Percentiles rank a stretch among this genome's conserved stretches.
Conservation (phyloP, 2,888 invertebrate genomes). For the Leptogaster cylindrica region DNA sequence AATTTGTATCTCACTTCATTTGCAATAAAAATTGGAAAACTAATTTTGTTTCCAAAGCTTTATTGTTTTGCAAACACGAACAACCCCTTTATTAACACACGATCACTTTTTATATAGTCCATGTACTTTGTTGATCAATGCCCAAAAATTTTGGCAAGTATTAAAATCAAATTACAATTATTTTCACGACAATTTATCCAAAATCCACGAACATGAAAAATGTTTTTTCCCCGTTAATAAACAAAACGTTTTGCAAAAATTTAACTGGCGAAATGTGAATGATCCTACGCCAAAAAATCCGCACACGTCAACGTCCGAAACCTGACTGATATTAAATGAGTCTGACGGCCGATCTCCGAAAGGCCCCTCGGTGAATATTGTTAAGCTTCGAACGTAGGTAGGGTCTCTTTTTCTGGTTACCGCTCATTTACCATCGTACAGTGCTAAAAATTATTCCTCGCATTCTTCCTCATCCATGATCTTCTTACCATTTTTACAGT, state of each 20-base stretch:
- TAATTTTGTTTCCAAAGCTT: neutral
- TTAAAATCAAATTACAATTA: too few relatives aligned
- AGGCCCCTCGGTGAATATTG: slow-evolving; percentile 44
- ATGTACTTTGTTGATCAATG: too few relatives aligned
- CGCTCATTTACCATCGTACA: slow-evolving; percentile 2
- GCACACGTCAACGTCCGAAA: slow-evolving; percentile 63
- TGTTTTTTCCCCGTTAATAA: too few relatives aligned
- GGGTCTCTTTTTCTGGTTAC: slow-evolving; percentile 38
- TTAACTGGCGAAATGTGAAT: too few relatives aligned
- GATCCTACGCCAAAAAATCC: slow-evolving; percentile 61
- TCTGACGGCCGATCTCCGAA: slow-evolving; percentile 50
- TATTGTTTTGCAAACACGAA: neutral
- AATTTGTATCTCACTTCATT: neutral
- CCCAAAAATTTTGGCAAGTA: too few relatives aligned
- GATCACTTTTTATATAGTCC: too few relatives aligned
- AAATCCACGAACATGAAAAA: too few relatives aligned
- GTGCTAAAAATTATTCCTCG: slow-evolving; percentile 33
- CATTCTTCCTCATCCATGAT: slow-evolving; percentile 34
- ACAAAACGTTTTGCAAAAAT: too few relatives aligned
- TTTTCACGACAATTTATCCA: too few relatives aligned
- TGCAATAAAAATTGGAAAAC: neutral
- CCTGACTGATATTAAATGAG: slow-evolving; percentile 57
- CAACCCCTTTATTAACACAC: too few relatives aligned
- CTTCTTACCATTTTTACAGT: slow-evolving; percentile 18
- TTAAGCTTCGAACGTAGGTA: slow-evolving; percentile 41